Evolutionary conservation across 2,113 vertebrate species (phyloP).

Genomic region (Nyctereutes procyonoides): DNA sequence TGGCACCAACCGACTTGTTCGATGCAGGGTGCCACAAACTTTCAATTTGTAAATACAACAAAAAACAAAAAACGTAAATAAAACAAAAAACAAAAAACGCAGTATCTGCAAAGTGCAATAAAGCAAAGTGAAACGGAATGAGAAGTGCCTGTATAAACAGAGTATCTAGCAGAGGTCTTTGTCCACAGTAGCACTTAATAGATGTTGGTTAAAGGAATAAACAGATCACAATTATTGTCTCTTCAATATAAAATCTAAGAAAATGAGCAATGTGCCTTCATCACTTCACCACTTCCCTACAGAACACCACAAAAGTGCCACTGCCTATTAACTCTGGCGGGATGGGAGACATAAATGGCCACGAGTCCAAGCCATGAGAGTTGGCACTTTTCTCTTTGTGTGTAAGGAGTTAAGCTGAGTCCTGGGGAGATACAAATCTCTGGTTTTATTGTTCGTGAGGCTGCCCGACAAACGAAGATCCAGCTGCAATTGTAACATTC

Average conservation of each 20-base stretch:
- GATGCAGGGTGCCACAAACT: neutral
- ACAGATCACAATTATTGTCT: neutral
- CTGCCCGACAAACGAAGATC: slow-evolving; percentile 86
- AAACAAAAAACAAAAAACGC: neutral
- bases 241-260: neutral
- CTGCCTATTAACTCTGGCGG: neutral
- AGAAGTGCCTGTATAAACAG: neutral
- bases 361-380: slow-evolving; percentile 35
- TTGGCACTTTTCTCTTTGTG: slow-evolving; percentile 73
- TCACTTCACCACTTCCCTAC: neutral
- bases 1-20: neutral
- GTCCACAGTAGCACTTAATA: slow-evolving; percentile 6
- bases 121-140: neutral
- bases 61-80: no score
- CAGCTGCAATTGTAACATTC: slow-evolving; percentile 89
- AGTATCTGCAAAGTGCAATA: neutral
- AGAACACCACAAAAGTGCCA: neutral
- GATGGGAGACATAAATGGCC: neutral
- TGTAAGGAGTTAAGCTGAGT: slow-evolving; percentile 87
- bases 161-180: neutral
- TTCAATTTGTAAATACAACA: neutral
- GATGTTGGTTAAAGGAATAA: neutral
- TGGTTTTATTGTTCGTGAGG: slow-evolving; percentile 85
- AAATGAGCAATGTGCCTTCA: neutral
- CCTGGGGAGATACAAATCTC: slow-evolving; percentile 88